Evolutionary conservation across 2,113 vertebrate species (phyloP).

Genomic region (Seriola quinqueradiata): DNA sequence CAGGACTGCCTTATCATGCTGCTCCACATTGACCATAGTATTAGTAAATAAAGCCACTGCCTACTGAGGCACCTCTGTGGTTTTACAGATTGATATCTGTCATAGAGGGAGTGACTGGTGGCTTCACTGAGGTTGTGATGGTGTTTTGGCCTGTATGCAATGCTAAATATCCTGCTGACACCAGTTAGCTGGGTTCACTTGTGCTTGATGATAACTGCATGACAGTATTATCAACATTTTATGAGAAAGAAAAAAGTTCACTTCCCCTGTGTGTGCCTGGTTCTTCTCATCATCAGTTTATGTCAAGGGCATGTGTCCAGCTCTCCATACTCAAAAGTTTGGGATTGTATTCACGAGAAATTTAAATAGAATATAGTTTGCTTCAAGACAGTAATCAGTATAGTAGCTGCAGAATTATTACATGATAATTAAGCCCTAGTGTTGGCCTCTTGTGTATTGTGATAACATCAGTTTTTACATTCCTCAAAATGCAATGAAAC

Average conservation of each 20-base stretch:
- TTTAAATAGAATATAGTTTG: not conserved
- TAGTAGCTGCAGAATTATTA: not conserved
- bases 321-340: not conserved
- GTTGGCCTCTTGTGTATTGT: not conserved
- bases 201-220: not conserved
- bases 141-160: not conserved
- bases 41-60: not conserved
- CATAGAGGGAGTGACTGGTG: not conserved
- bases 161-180: not conserved
- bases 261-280: not conserved
- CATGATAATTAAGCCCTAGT: not conserved
- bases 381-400: not conserved
- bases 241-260: not conserved
- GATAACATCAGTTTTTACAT: not conserved
- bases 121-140: not conserved
- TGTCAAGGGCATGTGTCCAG: conserved; percentile 2
- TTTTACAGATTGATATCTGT: not conserved
- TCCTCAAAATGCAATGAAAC: not conserved
- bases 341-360: not conserved
- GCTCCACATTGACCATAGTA: not conserved
- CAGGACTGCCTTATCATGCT: not conserved
- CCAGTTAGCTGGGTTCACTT: conserved; percentile 2
- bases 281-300: conserved; percentile 2
- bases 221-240: not conserved
- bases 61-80: not conserved